These are phyloP conservation scores for Drosophila ficusphila DNA, from an alignment of 1,140 invertebrate genomes.

Conservation along the genomic window DNA sequence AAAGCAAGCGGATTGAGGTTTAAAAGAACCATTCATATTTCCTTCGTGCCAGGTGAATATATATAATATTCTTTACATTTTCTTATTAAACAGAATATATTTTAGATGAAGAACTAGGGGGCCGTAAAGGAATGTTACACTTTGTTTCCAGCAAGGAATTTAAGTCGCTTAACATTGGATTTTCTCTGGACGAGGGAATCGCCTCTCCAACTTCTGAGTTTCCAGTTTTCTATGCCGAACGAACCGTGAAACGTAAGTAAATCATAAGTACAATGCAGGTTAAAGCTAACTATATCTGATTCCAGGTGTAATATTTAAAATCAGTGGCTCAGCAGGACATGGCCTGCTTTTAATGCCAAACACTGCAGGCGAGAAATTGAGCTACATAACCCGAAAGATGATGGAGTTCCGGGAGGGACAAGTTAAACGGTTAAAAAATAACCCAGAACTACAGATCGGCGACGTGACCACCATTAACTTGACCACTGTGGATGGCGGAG, in stretches of 20 bases:
- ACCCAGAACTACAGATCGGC: conserved; percentile 88
- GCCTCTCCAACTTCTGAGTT: conserved; percentile 88
- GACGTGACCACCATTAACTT: conserved; percentile 96
- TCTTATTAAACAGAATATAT: neutral
- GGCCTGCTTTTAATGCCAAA: conserved; percentile 92
- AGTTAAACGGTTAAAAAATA: conserved; percentile 86
- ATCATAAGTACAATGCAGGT: neutral
- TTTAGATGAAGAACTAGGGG: conserved; percentile 96
- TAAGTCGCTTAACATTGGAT: conserved; percentile 92
- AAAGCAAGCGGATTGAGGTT: conserved; percentile 86
- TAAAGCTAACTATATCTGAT: conserved; percentile 17
- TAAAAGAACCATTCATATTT: conserved; percentile 90
- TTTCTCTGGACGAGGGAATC: conserved; percentile 94
- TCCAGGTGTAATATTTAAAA: conserved; percentile 84
- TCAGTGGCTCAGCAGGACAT: conserved; percentile 92
- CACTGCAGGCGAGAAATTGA: conserved; percentile 94
- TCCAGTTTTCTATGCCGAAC: conserved; percentile 91
- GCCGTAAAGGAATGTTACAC: conserved; percentile 91
- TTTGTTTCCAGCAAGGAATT: conserved; percentile 93
- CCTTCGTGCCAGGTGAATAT: conserved; percentile 91
- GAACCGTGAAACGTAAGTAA: conserved; percentile 88
- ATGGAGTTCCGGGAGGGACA: conserved; percentile 90
- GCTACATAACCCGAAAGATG: conserved; percentile 90
- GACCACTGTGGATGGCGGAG: conserved; percentile 93
- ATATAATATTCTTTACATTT: fast-evolving